Evolutionary conservation across 2,888 invertebrate species (phyloP).

Genomic region (Amphimallon solstitiale): DNA sequence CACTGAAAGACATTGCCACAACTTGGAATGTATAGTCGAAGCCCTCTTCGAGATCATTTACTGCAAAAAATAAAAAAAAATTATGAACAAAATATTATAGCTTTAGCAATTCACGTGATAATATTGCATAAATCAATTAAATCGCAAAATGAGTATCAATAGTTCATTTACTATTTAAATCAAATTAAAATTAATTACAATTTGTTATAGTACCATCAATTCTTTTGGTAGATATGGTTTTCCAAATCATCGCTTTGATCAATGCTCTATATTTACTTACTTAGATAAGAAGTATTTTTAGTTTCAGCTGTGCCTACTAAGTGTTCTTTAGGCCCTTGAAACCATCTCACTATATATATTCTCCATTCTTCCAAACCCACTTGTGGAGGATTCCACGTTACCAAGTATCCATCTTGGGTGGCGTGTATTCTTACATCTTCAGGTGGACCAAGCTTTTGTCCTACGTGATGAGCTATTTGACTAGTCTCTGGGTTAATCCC

Average conservation of each 20-base stretch:
- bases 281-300: constrained; percentile 68
- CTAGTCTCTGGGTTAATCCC: constrained; percentile 52
- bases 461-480: constrained; percentile 36
- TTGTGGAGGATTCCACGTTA: constrained; percentile 78
- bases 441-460: constrained; percentile 68
- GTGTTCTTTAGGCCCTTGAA: constrained; percentile 69
- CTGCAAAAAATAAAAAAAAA: constrained; percentile 50
- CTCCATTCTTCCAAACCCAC: constrained; percentile 68
- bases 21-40: constrained; percentile 80
- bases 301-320: constrained; percentile 76
- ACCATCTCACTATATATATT: constrained; percentile 76
- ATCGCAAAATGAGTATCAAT: no score
- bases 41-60: constrained; percentile 78
- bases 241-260: no score
- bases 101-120: no score
- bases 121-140: no score
- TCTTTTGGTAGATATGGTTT: no score
- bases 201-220: no score
- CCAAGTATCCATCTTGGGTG: constrained; percentile 78
- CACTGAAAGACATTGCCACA: constrained; percentile 70
- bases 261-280: no score
- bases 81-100: background rate
- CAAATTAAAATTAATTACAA: no score
- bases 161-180: no score
- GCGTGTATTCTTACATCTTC: constrained; percentile 76